Percentiles rank a stretch among this genome's conserved stretches.
These are phyloP conservation scores for Metallyticus violacea DNA, from an alignment of 2,888 invertebrate genomes.

Conservation along the genomic window DNA sequence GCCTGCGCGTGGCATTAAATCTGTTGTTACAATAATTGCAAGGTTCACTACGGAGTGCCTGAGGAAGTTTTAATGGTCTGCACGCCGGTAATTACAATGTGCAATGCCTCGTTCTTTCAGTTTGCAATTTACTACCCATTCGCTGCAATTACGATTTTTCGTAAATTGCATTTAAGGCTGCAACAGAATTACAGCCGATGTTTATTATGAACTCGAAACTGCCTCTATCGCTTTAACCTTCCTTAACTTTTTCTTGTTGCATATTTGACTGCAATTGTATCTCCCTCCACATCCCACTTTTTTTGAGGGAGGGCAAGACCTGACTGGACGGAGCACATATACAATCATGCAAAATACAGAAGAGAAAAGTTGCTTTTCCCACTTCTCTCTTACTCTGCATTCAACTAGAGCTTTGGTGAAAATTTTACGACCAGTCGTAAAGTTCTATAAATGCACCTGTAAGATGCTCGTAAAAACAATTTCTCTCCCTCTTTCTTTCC, in stretches of 20 bases:
- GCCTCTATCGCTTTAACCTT: not conserved
- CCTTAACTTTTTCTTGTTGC: too few species aligned
- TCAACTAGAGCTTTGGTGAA: slow-evolving; percentile 19
- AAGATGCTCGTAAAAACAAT: slow-evolving; percentile 28
- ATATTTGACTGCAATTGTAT: not conserved
- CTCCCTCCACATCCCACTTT: too few species aligned
- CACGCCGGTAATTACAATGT: not conserved
- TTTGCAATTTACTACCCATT: not conserved
- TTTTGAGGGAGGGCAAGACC: not conserved
- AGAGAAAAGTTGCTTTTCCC: not conserved
- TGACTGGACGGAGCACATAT: not conserved
- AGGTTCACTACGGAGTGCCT: not conserved
- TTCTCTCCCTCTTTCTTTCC: not conserved
- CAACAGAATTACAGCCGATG: not conserved
- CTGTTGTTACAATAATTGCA: not conserved
- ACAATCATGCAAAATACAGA: slow-evolving; percentile 14
- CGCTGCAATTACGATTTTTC: not conserved
- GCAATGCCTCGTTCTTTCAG: not conserved
- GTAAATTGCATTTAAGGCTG: not conserved
- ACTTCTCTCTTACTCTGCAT: not conserved
- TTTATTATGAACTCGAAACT: not conserved
- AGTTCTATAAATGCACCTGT: slow-evolving; percentile 31
- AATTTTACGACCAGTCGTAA: slow-evolving; percentile 32
- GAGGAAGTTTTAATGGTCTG: not conserved
- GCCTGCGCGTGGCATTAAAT: not conserved